Percentiles rank a stretch among this genome's conserved stretches.
phyloP scores from a whole-genome alignment of 2,888 invertebrate species.

The Hyppa rectilinea region DNA sequence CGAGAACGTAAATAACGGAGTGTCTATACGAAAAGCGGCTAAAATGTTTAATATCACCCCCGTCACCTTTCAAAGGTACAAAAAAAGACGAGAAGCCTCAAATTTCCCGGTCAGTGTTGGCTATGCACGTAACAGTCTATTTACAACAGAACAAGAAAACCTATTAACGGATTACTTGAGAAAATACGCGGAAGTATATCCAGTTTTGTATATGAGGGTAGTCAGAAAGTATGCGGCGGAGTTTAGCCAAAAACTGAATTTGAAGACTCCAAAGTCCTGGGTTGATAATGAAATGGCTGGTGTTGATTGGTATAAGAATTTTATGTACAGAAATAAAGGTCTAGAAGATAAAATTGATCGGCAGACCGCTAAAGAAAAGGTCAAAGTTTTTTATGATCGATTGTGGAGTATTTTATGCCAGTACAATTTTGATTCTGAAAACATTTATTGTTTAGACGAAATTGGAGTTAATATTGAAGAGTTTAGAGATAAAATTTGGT shows the following conservation, averaged over 20 bases:
- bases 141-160: constrained; percentile 2
- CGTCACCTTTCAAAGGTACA: neutral
- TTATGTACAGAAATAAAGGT: neutral
- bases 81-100: neutral
- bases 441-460: constrained; percentile 11
- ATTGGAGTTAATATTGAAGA: constrained; percentile 23
- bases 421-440: neutral
- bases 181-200: constrained; percentile 23
- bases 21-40: neutral
- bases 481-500: constrained; percentile 9
- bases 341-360: neutral
- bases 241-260: neutral
- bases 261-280: constrained; percentile 23
- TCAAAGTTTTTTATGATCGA: constrained; percentile 15
- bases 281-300: constrained; percentile 1
- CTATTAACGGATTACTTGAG: neutral
- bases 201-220: neutral
- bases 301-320: constrained; percentile 23
- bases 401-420: constrained; percentile 9
- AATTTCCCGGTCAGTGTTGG: constrained; percentile 8
- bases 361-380: neutral
- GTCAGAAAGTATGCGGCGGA: constrained; percentile 10
- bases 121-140: neutral
- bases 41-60: neutral
- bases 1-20: neutral